Evolutionary conservation across 2,888 invertebrate species (phyloP).

Genomic region (Proisotoma minuta): DNA sequence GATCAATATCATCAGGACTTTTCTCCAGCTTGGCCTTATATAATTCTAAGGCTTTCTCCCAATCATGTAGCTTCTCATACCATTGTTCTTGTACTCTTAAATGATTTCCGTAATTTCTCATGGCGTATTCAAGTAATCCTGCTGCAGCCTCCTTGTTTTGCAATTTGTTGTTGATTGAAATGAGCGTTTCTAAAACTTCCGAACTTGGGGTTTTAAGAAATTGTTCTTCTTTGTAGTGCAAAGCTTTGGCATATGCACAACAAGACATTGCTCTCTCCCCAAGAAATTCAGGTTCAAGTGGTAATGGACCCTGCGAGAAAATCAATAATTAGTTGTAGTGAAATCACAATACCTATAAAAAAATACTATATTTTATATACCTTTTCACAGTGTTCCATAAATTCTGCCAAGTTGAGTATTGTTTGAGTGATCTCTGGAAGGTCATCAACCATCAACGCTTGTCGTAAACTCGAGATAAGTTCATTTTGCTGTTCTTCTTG

Average conservation of each 20-base stretch:
- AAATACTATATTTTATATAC: constrained; percentile 43
- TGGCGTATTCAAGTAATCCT: constrained; percentile 75
- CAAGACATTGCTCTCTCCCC: constrained; percentile 94
- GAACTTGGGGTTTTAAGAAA: constrained; percentile 77
- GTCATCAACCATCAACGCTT: constrained; percentile 86
- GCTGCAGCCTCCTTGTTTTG: constrained; percentile 98
- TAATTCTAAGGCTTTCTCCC: constrained; percentile 89
- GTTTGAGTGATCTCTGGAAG: constrained; percentile 94
- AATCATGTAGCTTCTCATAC: constrained; percentile 98
- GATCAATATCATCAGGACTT: constrained; percentile 64
- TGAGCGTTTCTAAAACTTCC: constrained; percentile 85
- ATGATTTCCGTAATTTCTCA: constrained; percentile 67
- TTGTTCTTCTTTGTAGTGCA: constrained; percentile 89
- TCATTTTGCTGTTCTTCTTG: constrained; percentile 74
- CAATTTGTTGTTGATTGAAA: constrained; percentile 94
- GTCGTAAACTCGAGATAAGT: constrained; percentile 77
- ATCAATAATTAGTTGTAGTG: neutral
- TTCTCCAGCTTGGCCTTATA: constrained; percentile 71
- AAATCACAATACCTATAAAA: neutral
- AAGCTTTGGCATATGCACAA: constrained; percentile 74
- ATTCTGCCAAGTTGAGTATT: constrained; percentile 93
- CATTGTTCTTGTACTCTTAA: constrained; percentile 75
- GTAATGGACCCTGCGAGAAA: constrained; percentile 70
- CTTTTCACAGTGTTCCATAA: constrained; percentile 98
- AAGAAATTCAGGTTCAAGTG: constrained; percentile 77